Percentiles rank a stretch among this genome's conserved stretches.
These are phyloP conservation scores for Ptychodera flava DNA, from an alignment of 35 echinoderm and acorn worm species.

Conservation along the genomic window DNA sequence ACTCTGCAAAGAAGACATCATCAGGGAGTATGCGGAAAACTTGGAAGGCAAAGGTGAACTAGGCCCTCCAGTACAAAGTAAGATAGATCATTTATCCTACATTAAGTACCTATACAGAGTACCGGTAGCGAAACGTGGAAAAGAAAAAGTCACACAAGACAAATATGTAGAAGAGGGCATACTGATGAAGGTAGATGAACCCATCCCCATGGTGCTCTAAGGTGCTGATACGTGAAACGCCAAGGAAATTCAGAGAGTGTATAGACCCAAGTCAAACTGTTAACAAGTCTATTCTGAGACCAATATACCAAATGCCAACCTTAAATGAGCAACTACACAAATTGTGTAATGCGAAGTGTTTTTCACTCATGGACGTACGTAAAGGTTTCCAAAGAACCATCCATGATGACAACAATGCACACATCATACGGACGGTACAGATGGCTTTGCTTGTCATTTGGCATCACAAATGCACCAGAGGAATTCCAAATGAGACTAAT, in stretches of 20 bases:
- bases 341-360: no score
- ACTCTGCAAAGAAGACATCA: not conserved
- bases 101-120: not conserved
- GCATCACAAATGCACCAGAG: not conserved
- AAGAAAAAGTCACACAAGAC: no score
- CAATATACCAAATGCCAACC: not conserved
- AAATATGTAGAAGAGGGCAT: no score
- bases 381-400: no score
- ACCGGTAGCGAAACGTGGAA: no score
- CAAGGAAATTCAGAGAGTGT: not conserved
- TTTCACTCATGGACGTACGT: no score
- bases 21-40: not conserved
- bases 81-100: not conserved
- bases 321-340: no score
- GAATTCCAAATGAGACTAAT: not conserved
- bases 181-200: no score
- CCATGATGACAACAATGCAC: not conserved
- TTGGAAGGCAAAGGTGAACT: not conserved
- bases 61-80: not conserved
- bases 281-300: not conserved
- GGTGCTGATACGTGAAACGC: not conserved
- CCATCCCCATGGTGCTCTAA: no score
- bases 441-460: not conserved
- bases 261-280: not conserved
- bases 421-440: not conserved